Evolutionary conservation across 2,113 vertebrate genomes (phyloP).

Genomic region (Dipodomys stephensi): DNA sequence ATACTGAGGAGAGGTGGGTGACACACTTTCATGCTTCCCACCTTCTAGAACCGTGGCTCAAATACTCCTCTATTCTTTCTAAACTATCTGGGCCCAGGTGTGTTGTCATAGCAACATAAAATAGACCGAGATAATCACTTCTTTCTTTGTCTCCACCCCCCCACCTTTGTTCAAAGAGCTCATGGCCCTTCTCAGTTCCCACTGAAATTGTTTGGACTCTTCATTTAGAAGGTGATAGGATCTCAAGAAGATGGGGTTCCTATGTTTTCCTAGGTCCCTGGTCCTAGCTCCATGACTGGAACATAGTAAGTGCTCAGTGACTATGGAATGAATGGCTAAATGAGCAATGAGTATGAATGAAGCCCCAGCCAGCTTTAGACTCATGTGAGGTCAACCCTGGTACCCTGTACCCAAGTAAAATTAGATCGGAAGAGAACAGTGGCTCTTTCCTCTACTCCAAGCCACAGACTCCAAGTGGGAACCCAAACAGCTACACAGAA

Average conservation of each 20-base stretch:
- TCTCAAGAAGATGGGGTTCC: not conserved
- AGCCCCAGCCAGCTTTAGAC: not conserved
- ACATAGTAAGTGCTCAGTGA: not conserved
- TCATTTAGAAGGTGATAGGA: not conserved
- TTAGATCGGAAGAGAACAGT: not conserved
- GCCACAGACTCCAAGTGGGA: too few species aligned
- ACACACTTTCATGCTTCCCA: not conserved
- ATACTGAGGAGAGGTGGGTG: not conserved
- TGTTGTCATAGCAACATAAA: not conserved
- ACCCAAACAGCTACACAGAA: not conserved
- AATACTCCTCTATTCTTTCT: not conserved
- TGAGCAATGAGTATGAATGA: not conserved
- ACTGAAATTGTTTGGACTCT: not conserved
- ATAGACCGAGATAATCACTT: not conserved
- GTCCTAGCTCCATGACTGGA: accelerated
- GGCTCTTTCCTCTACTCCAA: not conserved
- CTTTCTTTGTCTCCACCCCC: not conserved
- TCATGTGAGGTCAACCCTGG: not conserved
- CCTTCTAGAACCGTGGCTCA: not conserved
- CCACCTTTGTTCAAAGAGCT: not conserved
- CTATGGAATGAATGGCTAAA: not conserved
- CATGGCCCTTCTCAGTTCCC: not conserved
- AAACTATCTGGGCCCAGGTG: not conserved
- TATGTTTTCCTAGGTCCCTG: not conserved
- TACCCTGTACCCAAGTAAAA: not conserved